phyloP scores from a whole-genome alignment of 2,797 vertebrate species.

The Cynopterus sphinx region DNA sequence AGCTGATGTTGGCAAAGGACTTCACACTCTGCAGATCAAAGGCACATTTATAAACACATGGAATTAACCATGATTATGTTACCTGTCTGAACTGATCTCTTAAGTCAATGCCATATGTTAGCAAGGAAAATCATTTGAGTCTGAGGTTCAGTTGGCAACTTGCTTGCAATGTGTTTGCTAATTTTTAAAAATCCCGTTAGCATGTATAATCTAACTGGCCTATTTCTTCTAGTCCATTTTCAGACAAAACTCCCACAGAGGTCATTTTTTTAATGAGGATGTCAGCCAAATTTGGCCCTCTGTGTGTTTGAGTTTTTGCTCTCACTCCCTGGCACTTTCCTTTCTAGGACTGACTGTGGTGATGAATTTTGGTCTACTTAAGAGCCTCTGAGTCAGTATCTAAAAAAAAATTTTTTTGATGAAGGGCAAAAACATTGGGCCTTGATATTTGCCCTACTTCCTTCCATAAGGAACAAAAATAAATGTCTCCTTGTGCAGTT shows the following conservation, averaged over 20 bases:
- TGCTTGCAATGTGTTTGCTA: conserved; percentile 26
- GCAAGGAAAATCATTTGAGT: not conserved
- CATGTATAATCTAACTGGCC: not conserved
- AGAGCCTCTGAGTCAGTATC: conserved; percentile 39
- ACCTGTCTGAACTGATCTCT: conserved; percentile 5
- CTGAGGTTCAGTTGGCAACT: not conserved
- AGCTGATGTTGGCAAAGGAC: conserved; percentile 17
- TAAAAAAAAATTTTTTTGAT: conserved; percentile 66
- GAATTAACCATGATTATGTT: conserved; percentile 48
- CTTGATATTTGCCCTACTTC: conserved; percentile 75
- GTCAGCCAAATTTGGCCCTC: conserved; percentile 47
- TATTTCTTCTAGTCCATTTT: conserved; percentile 39
- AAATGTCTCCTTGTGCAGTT: conserved; percentile 59
- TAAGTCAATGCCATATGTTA: conserved; percentile 42
- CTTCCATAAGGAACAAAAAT: conserved; percentile 63
- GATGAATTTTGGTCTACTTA: conserved; percentile 54
- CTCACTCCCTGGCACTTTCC: not conserved
- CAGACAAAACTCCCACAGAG: conserved; percentile 11
- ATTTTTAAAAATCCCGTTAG: not conserved
- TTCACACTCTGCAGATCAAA: conserved; percentile 52
- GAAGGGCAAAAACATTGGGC: conserved; percentile 47
- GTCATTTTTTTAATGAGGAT: conserved; percentile 68
- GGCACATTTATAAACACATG: conserved; percentile 42
- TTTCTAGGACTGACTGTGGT: conserved; percentile 11
- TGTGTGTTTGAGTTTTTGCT: conserved; percentile 39